Base-by-base conservation (phyloP, 2,113 vertebrate genomes). In the Malurus alboscapulatus region DNA sequence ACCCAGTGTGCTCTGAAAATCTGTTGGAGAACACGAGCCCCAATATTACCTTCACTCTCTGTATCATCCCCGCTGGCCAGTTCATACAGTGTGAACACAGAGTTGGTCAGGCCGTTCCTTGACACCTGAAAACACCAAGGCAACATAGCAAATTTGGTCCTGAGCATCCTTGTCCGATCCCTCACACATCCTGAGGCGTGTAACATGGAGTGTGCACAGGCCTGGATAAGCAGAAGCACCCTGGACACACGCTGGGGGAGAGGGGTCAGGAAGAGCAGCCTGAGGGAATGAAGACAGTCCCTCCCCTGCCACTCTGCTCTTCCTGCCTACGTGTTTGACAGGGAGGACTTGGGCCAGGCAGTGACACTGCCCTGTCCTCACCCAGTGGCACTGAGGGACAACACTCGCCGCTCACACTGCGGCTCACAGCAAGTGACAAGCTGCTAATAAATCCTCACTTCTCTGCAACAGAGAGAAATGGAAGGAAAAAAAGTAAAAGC, bases 61-160 rank as follows among this genome's bases (percentile, higher is more conserved):
- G 99, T 99, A 84, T 99, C 99, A 20, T 99, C 99, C 2, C 99
- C 99, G 4, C 98, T 99, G 67, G 97, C 96, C 75, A 99, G 92
- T 38, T 99, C 99, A 18, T 99, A 99, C 48, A 99, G 97, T 0
- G 99, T 99, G 94, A 99, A 99, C 47, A 99, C 99, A 1, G 99
- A 98, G 96, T 99, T 99, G 94, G 98, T 98, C 98, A 99, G 97
- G 51, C 99, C 99, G 6, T 98, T 99, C 97, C 93, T 99, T 10
- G 98, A 98, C 90, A 99, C 98, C 99, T 99, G 78, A 44, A 89
- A 90, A 87, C 13, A 82, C 1, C 8, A 84, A 87, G 68, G 27
- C 44, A 42, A 34, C 0, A 17, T 0, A 65, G 48, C 25, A 85
- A 63, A 38, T 14, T 29, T n/a, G 0, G 0, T 6, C 26, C 22